Base-by-base conservation (phyloP, 2,888 invertebrate species). In the Chironomus riparius region DNA sequence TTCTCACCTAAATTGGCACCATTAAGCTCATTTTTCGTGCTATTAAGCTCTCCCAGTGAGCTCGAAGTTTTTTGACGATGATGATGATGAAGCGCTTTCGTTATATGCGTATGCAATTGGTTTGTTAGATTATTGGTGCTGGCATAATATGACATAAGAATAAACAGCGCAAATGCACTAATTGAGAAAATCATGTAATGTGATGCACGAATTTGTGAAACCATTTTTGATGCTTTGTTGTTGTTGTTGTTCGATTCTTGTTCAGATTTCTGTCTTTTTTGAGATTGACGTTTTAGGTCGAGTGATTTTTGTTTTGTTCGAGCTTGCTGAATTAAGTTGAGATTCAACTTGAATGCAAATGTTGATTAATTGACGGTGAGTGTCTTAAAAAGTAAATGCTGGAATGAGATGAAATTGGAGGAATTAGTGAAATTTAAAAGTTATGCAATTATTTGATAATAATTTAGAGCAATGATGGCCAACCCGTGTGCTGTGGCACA, bases 131-230 rank as follows among this genome's bases (percentile, higher is more conserved):
- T 47, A 21, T 65, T 68, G 24, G 38, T 74, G 74, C 74, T 74
- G 13, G 74, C 65, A 65, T 74, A 74, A 15, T 74, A 74, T 12
- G 74, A 74, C 28, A 68, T 65, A 13, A 74, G 47, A 22, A 74
- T 74, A 15, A 74, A 74, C 12, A 74, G 74, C 24, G 68, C 47
- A 15, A 74, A 74, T 10, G 74, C 74, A 50, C 47, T 68, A 21
- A 47, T 28, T 47, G 68, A 47, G 15, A 74, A 74, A 24, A 74
- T 47, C 74, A 74, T 74, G 48, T 74, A 74, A 22, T 74, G 74
- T 28, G 74, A 24, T 48, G 68, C 74, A 21, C 48, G 18, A 21
- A 74, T 28, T 38, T 74, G 68, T 10, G 68, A 68, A 4, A 38
- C 68, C 47, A 74, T 72, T 15, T 62, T 65, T 56, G n/a, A 13